These are phyloP conservation scores for Biston stratarius DNA, from an alignment of 2,888 invertebrate genomes.

Conservation along the genomic window DNA sequence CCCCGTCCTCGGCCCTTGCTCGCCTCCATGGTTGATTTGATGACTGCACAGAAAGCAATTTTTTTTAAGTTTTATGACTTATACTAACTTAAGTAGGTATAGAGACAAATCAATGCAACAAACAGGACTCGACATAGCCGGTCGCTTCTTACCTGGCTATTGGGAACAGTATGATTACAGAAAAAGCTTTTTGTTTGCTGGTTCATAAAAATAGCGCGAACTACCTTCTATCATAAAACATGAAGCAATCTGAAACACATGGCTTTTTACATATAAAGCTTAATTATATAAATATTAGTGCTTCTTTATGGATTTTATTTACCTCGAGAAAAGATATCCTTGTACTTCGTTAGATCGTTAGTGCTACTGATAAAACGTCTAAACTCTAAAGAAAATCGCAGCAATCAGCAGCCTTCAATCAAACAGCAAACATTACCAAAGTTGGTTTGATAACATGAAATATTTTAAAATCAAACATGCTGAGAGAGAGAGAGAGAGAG, in stretches of 20 bases:
- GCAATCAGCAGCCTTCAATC: too few relatives aligned
- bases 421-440: too few relatives aligned
- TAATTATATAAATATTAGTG: too few relatives aligned
- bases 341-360: too few relatives aligned
- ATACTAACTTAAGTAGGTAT: background rate
- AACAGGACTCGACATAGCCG: background rate
- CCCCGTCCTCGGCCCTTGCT: constrained; percentile 75
- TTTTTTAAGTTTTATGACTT: background rate
- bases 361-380: too few relatives aligned
- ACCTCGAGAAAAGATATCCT: too few relatives aligned
- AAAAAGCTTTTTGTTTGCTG: background rate
- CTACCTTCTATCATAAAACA: background rate
- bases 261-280: too few relatives aligned
- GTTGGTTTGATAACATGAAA: too few relatives aligned
- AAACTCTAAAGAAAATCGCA: too few relatives aligned
- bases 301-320: too few relatives aligned
- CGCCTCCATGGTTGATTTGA: constrained; percentile 62
- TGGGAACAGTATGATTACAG: background rate
- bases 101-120: background rate
- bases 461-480: too few relatives aligned
- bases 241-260: background rate
- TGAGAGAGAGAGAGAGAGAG: too few relatives aligned
- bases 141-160: background rate
- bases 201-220: background rate
- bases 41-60: constrained; percentile 16